Base-by-base conservation (phyloP, 2,888 invertebrate genomes). In the Sussaba pulchella region DNA sequence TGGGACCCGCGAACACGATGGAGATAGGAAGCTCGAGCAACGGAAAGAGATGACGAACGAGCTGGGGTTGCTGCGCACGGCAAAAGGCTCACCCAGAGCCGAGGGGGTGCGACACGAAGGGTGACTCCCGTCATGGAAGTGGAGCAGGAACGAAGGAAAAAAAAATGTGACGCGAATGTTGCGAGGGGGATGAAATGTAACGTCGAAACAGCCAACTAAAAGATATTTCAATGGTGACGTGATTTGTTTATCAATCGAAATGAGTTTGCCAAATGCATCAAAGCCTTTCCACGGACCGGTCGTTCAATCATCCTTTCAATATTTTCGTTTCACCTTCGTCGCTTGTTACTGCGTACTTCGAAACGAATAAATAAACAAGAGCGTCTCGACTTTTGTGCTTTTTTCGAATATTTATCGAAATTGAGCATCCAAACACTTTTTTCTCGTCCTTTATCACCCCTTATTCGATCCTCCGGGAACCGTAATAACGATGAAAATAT, bases 191-290 rank as follows among this genome's bases (percentile, higher is more conserved):
- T 31, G 52, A 45, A 59, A 57, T 74, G 52, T 39, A 61, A 24
- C 61, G 41, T 9, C 43, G 45, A 64, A 47, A 64, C 31, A 69
- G 43, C 31, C 54, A 54, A 39, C 41, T 39, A 19, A 63, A 41
- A 66, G 71, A 78, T 77, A 83, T 85, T 86, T 78, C 73, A 85
- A 86, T 81, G 80, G 74, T 75, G 75, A 71, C 78, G 78, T 82
- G 82, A 87, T 86, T 86, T 86, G 84, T 85, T 85, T 83, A 76
- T 85, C 76, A 87, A 85, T 82, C 79, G 57, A 82, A 81, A 85
- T 66, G 67, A 82, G 82, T 72, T 70, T 79, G 81, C 45, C 75
- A 75, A 77, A 81, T 54, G 10, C 54, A 12, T 31, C 21, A 8
- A 14, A 31, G 31, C 1, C 31, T 57, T 31, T 31, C 17, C 14